phyloP scores from a whole-genome alignment of 1,140 invertebrate species.

The Zophobas atratus region DNA sequence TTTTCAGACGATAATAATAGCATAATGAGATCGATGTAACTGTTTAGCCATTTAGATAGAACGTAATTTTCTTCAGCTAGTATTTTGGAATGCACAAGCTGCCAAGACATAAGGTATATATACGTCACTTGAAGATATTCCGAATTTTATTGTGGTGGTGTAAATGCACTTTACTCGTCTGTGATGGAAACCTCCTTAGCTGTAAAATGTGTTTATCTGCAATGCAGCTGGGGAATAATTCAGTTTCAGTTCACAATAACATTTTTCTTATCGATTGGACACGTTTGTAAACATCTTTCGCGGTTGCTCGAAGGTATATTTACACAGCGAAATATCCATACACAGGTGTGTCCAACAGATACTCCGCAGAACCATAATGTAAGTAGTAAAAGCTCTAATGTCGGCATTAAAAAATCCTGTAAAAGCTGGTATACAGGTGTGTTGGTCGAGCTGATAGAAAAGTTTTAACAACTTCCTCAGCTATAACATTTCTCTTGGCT shows the following conservation, averaged over 20 bases:
- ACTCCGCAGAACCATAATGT: constrained; percentile 18
- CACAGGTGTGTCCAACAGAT: constrained; percentile 35
- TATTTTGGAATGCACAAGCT: no score
- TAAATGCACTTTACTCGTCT: constrained; percentile 19
- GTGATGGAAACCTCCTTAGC: constrained; percentile 14
- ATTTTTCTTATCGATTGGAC: constrained; percentile 49
- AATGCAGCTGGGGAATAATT: constrained; percentile 33
- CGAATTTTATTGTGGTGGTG: constrained; percentile 10
- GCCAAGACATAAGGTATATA: no score
- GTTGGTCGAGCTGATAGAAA: constrained; percentile 27
- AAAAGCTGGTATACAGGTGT: constrained; percentile 43
- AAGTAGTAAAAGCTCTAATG: constrained; percentile 40
- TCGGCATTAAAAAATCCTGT: constrained; percentile 34
- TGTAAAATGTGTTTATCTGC: constrained; percentile 43
- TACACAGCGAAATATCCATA: constrained; percentile 42
- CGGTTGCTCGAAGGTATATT: constrained; percentile 2
- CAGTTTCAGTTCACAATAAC: constrained; percentile 28
- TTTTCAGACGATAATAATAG: no score
- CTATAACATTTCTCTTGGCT: constrained; percentile 3
- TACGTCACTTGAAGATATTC: not conserved
- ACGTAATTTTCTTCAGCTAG: no score
- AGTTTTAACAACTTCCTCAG: constrained; percentile 43
- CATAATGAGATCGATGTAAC: no score
- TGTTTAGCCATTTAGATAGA: no score
- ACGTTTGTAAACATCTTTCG: constrained; percentile 23